Conservation (phyloP, 2,113 vertebrate genomes). For the Pedetes capensis region DNA sequence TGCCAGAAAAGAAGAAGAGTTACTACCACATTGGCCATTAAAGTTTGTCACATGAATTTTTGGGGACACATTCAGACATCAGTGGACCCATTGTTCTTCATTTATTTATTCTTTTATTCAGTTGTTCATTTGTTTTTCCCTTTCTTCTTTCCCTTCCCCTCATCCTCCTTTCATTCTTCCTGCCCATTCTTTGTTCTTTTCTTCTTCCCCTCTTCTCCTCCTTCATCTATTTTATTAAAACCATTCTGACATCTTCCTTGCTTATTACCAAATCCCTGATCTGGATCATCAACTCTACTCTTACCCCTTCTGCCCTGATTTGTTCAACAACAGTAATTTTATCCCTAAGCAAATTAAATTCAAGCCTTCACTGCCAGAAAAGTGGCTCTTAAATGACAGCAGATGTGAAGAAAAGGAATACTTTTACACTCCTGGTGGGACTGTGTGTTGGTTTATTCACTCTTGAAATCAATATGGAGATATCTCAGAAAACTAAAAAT, state of each 20-base stretch:
- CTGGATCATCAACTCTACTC: background rate
- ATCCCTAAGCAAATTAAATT: conserved; percentile 31
- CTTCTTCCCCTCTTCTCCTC: no score
- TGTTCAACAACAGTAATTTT: conserved; percentile 42
- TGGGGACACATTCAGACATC: background rate
- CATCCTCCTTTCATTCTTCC: background rate
- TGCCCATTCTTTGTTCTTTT: no score
- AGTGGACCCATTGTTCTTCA: background rate
- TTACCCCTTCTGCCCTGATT: conserved; percentile 1
- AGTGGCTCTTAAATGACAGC: conserved; percentile 8
- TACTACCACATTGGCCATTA: background rate
- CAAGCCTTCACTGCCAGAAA: conserved; percentile 11
- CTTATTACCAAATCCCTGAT: background rate
- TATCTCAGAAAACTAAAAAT: no score
- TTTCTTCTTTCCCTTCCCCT: background rate
- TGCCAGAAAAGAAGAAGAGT: background rate
- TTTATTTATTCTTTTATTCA: background rate
- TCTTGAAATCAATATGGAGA: no score
- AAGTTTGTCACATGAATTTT: background rate
- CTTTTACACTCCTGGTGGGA: no score
- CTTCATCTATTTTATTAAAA: conserved; percentile 43
- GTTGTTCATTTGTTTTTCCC: background rate
- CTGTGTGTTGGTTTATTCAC: no score
- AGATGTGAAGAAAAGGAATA: no score
- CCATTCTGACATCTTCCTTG: background rate